Conservation (phyloP, 1,140 invertebrate species). For the Drosophila aff. region DNA sequence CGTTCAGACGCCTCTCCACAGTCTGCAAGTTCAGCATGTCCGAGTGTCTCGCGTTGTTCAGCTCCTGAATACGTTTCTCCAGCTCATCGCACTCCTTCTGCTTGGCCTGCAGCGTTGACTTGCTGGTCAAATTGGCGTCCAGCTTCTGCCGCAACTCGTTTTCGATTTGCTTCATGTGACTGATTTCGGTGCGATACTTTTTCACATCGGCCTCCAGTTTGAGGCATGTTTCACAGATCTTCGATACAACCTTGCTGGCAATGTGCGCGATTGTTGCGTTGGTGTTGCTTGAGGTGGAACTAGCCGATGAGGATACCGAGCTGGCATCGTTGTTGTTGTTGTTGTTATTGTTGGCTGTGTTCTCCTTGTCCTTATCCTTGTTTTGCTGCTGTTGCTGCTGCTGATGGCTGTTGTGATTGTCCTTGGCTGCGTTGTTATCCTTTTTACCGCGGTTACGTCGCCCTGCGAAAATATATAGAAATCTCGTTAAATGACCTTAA, state of each 20-base stretch:
- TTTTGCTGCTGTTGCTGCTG: slow-evolving; percentile 58
- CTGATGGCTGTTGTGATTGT: slow-evolving; percentile 84
- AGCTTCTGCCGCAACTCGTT: slow-evolving; percentile 94
- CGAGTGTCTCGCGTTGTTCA: slow-evolving; percentile 89
- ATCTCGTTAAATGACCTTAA: neutral
- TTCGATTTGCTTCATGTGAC: slow-evolving; percentile 91
- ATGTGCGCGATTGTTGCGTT: slow-evolving; percentile 78
- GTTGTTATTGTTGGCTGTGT: slow-evolving; percentile 58
- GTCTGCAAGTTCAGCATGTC: slow-evolving; percentile 92
- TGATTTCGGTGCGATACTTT: slow-evolving; percentile 92
- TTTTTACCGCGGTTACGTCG: slow-evolving; percentile 83
- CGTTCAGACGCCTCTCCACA: slow-evolving; percentile 92
- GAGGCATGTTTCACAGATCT: slow-evolving; percentile 82
- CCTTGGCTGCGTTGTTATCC: slow-evolving; percentile 80
- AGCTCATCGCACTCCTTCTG: slow-evolving; percentile 84
- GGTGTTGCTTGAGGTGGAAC: slow-evolving; percentile 62
- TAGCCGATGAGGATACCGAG: slow-evolving; percentile 72
- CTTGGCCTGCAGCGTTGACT: slow-evolving; percentile 84
- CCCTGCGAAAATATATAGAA: slow-evolving; percentile 30
- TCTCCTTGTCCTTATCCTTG: slow-evolving; percentile 62
- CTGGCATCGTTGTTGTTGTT: slow-evolving; percentile 73
- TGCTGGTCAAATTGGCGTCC: slow-evolving; percentile 80
- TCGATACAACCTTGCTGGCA: slow-evolving; percentile 81
- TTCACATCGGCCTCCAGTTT: slow-evolving; percentile 91
- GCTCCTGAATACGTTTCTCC: slow-evolving; percentile 88